Evolutionary conservation across 2,888 invertebrate genomes (phyloP), one percentile per base, ranked within the genome.

Genomic region (Archaeoteleia sp.): DNA sequence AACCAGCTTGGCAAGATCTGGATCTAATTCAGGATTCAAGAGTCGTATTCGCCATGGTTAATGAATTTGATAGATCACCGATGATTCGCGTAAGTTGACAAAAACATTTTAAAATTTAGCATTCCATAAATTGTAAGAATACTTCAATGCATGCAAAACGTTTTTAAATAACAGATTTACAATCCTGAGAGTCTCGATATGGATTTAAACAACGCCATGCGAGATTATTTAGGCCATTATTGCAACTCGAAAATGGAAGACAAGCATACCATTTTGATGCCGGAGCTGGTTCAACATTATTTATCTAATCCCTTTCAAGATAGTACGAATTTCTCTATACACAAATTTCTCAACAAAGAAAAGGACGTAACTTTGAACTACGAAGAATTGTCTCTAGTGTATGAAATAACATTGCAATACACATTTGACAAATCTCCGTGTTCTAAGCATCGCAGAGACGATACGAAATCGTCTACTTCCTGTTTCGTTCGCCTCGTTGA

Each of bases 201-300:
- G 20, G 76, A 78, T 49, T 62, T 83, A 9, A 72, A 73, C 40
- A 29, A 55, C 0, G 71, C 76, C 5, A 34, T 74, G 15, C 40
- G 32, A 1, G 73, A 77, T 62, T 84, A 83, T 63, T 8, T 80
- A 1, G 46, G 74, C 20, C 40, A 72, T 54, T 78, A 82, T 57
- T 53, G 29, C 7, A 57, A 32, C 20, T 53, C 37, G 8, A 34
- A 57, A 32, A 29, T 8, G 8, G 23, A 46, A 2, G 39, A 55
- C 10, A 35, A 62, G 6, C 48, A 63, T 35, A 42, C 34, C 7
- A 51, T 69, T 1, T 37, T 35, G n/a, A 17, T 81, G 1, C 81
- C 83, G 1, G 75, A 78, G 15, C 55, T 83, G 0, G 67, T 81
- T 1, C 62, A 76, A 9, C 70, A 67, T 6, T 84, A 82, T 67